Conservation (phyloP, 2,797 vertebrate species). For the Psittacula echo region DNA sequence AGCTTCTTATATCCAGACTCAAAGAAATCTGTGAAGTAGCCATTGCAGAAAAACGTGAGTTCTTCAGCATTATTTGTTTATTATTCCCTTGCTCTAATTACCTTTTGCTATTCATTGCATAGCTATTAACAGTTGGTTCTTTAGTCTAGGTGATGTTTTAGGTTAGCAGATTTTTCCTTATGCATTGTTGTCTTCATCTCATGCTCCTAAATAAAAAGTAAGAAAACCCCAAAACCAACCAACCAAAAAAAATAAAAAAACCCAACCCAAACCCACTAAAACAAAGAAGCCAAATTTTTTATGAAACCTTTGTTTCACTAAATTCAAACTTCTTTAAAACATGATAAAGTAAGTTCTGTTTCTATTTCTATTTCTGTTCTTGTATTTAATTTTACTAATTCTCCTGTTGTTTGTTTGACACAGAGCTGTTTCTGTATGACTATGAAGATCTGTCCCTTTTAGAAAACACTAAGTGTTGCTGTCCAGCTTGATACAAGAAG, state of each 20-base stretch:
- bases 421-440: neutral
- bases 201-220: neutral
- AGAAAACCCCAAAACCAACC: neutral
- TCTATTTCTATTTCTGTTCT: neutral
- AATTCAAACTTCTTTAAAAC: neutral
- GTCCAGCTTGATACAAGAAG: neutral
- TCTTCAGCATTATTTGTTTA: neutral
- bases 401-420: neutral
- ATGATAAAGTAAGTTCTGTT: neutral
- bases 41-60: constrained; percentile 93
- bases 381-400: neutral
- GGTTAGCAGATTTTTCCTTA: neutral
- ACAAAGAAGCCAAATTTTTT: neutral
- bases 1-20: constrained; percentile 91
- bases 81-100: neutral
- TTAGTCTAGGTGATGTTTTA: neutral
- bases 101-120: neutral
- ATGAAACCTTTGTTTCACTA: neutral
- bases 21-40: constrained; percentile 97
- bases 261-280: neutral
- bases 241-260: fast-evolving
- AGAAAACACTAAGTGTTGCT: neutral
- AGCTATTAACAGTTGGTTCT: neutral
- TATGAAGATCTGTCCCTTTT: neutral
- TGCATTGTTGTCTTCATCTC: neutral